These are phyloP conservation scores for Halotydeus destructor DNA, from an alignment of 1,140 invertebrate genomes.

Conservation along the genomic window DNA sequence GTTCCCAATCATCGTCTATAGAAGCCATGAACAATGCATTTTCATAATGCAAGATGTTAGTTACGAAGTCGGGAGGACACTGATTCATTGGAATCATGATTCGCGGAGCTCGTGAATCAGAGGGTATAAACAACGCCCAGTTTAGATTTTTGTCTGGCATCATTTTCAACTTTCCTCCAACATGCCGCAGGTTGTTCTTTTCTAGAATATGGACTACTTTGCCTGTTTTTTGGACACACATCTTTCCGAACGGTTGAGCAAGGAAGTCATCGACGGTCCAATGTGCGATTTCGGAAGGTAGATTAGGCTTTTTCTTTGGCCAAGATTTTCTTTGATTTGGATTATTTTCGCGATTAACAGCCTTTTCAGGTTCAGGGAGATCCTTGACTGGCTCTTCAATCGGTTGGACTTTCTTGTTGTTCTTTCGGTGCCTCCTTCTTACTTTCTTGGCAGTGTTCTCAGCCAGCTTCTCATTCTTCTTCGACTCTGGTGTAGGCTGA, in stretches of 20 bases:
- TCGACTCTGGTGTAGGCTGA: no score
- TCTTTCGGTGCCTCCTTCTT: conserved; percentile 12
- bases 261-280: conserved; percentile 12
- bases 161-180: conserved; percentile 40
- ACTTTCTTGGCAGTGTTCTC: conserved; percentile 2
- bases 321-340: no score
- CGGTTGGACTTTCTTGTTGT: no score
- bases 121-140: conserved; percentile 40
- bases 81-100: conserved; percentile 38
- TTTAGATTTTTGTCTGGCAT: conserved; percentile 34
- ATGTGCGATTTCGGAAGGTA: not conserved
- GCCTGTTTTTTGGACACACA: conserved; percentile 22
- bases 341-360: conserved; percentile 6
- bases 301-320: not conserved
- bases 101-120: conserved; percentile 45
- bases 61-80: conserved; percentile 36
- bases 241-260: conserved; percentile 16
- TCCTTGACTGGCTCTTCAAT: not conserved
- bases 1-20: conserved; percentile 41
- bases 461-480: no score
- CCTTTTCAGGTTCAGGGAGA: not conserved
- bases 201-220: conserved; percentile 30
- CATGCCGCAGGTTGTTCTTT: conserved; percentile 36
- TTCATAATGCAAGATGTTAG: conserved; percentile 31
- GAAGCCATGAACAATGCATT: conserved; percentile 42